Evolutionary conservation across 1,140 invertebrate species (phyloP).

Genomic region (Heliconius hermathena): DNA sequence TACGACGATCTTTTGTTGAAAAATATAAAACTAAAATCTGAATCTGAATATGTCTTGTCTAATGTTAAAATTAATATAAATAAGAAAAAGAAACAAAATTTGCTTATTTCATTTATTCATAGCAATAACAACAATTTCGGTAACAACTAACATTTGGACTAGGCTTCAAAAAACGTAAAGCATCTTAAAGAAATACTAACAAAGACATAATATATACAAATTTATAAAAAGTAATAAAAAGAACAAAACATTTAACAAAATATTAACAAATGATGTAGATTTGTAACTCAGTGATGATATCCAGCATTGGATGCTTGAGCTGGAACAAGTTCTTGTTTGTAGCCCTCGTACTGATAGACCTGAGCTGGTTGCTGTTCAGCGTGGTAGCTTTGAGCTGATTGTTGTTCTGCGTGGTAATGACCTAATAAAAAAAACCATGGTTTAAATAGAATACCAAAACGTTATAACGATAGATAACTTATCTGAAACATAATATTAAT

Average conservation of each 20-base stretch:
- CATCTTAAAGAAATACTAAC: constrained; percentile 1
- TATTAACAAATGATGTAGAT: neutral
- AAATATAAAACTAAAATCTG: no score
- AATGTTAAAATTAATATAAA: no score
- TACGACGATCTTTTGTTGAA: no score
- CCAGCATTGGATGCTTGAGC: neutral
- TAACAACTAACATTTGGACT: constrained; percentile 12
- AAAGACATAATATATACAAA: neutral
- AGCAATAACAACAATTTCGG: constrained; percentile 1
- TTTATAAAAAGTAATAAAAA: neutral
- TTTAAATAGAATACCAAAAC: neutral
- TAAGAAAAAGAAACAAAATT: no score
- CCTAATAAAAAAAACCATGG: neutral
- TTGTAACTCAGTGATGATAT: constrained; percentile 9
- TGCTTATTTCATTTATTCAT: neutral
- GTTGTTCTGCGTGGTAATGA: constrained; percentile 15
- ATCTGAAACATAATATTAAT: no score
- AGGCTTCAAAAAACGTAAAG: neutral
- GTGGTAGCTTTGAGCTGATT: constrained; percentile 43
- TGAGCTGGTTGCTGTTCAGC: constrained; percentile 35
- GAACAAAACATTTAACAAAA: constrained; percentile 9
- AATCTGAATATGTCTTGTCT: no score
- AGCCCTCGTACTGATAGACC: constrained; percentile 7
- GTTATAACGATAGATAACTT: neutral
- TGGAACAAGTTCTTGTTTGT: neutral